phyloP scores from a whole-genome alignment of 2,888 invertebrate genomes.

The Drosophila neoperkinsi region DNA sequence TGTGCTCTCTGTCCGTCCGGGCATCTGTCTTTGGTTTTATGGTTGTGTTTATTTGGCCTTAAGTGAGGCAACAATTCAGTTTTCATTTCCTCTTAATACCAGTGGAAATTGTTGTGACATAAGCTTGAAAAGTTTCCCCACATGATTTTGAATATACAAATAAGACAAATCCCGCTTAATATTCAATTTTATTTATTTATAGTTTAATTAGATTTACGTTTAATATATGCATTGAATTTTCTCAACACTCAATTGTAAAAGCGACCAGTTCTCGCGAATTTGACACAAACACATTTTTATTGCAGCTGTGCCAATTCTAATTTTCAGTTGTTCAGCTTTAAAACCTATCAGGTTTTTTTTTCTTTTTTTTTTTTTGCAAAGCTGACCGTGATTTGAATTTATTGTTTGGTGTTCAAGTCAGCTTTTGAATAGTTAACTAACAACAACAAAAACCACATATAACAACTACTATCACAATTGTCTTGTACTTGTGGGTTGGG shows the following conservation, averaged over 20 bases:
- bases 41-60: slow-evolving; percentile 44
- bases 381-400: slow-evolving; percentile 36
- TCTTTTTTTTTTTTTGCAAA: neutral
- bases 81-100: slow-evolving; percentile 58
- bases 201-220: neutral
- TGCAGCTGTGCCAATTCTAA: slow-evolving; percentile 28
- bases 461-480: slow-evolving; percentile 8
- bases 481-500: slow-evolving; percentile 1
- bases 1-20: neutral
- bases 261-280: slow-evolving; percentile 13
- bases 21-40: slow-evolving; percentile 44
- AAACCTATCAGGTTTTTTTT: neutral
- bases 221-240: slow-evolving; percentile 2
- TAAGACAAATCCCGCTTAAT: neutral
- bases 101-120: slow-evolving; percentile 40
- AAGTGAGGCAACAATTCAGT: slow-evolving; percentile 39
- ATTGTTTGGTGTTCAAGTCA: slow-evolving; percentile 22
- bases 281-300: slow-evolving; percentile 6
- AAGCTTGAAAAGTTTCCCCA: slow-evolving; percentile 22
- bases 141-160: neutral
- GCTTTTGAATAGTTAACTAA: slow-evolving; percentile 20
- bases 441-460: slow-evolving; percentile 9
- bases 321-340: slow-evolving; percentile 23
- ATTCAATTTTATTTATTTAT: neutral
- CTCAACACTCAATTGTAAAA: neutral